Evolutionary conservation across 2,888 invertebrate species (phyloP).

Genomic region (Tachina fera): DNA sequence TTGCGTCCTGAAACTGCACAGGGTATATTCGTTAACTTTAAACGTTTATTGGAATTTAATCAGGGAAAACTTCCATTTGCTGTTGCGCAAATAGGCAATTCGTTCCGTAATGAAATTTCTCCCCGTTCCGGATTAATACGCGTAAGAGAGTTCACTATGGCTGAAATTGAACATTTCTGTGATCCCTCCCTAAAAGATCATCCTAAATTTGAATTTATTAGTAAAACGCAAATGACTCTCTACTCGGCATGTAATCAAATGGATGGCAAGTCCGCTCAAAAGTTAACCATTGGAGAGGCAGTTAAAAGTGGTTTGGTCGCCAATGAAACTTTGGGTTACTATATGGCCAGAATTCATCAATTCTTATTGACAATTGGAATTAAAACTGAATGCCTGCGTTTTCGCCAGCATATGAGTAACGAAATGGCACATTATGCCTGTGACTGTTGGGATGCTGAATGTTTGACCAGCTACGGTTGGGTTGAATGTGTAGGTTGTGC

Average conservation of each 20-base stretch:
- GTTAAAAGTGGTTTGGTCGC: conserved; percentile 92
- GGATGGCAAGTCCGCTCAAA: conserved; percentile 95
- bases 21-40: conserved; percentile 99
- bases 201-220: conserved; percentile 92
- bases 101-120: conserved; percentile 99
- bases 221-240: conserved; percentile 89
- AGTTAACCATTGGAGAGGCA: conserved; percentile 92
- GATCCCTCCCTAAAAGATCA: conserved; percentile 94
- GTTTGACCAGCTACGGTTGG: conserved; percentile 98
- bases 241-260: conserved; percentile 99
- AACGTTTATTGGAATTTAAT: conserved; percentile 97
- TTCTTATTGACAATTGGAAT: conserved; percentile 95
- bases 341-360: conserved; percentile 96
- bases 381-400: conserved; percentile 92
- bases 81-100: conserved; percentile 98
- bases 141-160: conserved; percentile 99
- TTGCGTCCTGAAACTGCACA: conserved; percentile 99
- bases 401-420: conserved; percentile 99
- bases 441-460: conserved; percentile 99
- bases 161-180: conserved; percentile 99
- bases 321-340: conserved; percentile 98
- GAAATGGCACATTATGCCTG: conserved; percentile 99
- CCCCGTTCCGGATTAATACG: conserved; percentile 97
- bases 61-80: conserved; percentile 98
- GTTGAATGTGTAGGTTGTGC: conserved; percentile 99